Percentiles rank a stretch among this genome's conserved stretches.
Evolutionary conservation across 2,113 vertebrate genomes (phyloP).

Genomic region (Cranoglanis bouderius): DNA sequence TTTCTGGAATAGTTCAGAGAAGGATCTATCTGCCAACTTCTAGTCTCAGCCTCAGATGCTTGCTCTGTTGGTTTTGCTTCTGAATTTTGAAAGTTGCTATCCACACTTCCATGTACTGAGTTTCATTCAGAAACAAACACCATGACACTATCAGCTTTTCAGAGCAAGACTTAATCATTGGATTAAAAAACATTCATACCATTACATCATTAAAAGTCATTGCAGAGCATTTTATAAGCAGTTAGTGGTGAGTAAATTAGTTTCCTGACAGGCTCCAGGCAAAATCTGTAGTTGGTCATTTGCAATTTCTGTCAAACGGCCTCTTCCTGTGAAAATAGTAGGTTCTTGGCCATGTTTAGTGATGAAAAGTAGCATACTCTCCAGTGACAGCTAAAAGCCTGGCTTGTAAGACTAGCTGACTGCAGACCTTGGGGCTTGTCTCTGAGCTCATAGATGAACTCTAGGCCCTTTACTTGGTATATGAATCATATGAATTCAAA

Average conservation of each 20-base stretch:
- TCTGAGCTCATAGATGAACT: constrained; percentile 11
- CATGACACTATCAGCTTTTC: not conserved
- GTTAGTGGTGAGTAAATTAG: not conserved
- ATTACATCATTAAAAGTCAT: not conserved
- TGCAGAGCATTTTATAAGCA: not conserved
- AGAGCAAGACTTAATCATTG: not conserved
- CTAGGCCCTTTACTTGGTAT: not conserved
- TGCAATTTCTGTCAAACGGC: not conserved
- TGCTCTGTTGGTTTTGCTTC: not conserved
- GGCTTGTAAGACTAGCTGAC: constrained; percentile 2
- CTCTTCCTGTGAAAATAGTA: constrained; percentile 6
- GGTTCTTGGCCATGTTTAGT: not conserved
- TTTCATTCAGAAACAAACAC: not conserved
- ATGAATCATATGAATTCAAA: constrained; percentile 10
- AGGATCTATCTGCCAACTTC: not conserved
- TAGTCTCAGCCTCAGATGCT: not conserved
- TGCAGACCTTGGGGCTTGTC: not conserved
- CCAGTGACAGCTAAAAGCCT: constrained; percentile 5
- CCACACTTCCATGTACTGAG: not conserved
- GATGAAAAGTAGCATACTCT: constrained; percentile 27
- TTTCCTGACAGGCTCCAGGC: constrained; percentile 10
- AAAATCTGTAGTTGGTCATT: constrained; percentile 9
- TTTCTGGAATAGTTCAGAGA: not conserved
- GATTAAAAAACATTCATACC: not conserved
- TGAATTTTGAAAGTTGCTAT: not conserved